Evolutionary conservation across 2,797 vertebrate genomes (phyloP).

Genomic region (Eulemur rubriventer): DNA sequence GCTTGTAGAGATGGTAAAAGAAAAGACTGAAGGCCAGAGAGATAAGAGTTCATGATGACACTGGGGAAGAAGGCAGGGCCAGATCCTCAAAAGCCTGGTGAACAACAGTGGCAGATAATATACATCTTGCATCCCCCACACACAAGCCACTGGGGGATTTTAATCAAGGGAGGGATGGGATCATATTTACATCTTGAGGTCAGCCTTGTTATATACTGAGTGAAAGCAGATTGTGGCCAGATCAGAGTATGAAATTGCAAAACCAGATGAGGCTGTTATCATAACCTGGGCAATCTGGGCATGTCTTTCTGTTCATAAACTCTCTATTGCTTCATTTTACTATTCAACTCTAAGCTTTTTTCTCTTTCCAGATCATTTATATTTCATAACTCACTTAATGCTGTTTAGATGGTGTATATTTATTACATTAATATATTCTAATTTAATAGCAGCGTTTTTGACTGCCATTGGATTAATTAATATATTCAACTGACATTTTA

Average conservation of each 20-base stretch:
- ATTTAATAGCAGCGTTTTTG: neutral
- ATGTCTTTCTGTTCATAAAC: neutral
- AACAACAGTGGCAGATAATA: too few relatives aligned
- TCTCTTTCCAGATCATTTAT: neutral
- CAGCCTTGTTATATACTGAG: neutral
- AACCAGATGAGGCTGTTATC: neutral
- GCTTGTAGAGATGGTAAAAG: neutral
- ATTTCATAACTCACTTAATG: neutral
- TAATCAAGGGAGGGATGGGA: neutral
- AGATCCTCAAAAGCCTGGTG: neutral
- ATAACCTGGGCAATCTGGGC: neutral
- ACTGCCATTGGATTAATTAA: neutral
- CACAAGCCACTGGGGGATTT: neutral
- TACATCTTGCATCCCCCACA: neutral
- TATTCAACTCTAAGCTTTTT: neutral
- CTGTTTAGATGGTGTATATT: neutral
- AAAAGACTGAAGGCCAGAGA: neutral
- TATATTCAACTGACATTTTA: neutral
- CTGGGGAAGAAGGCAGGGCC: neutral
- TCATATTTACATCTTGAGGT: neutral
- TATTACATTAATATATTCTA: neutral
- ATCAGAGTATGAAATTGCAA: neutral
- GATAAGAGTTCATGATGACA: neutral
- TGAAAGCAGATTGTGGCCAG: neutral
- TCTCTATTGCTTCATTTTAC: neutral